Evolutionary conservation across 2,113 vertebrate genomes (phyloP), one percentile per base, ranked within the genome.

Genomic region (Eulacestoma nigropectus): DNA sequence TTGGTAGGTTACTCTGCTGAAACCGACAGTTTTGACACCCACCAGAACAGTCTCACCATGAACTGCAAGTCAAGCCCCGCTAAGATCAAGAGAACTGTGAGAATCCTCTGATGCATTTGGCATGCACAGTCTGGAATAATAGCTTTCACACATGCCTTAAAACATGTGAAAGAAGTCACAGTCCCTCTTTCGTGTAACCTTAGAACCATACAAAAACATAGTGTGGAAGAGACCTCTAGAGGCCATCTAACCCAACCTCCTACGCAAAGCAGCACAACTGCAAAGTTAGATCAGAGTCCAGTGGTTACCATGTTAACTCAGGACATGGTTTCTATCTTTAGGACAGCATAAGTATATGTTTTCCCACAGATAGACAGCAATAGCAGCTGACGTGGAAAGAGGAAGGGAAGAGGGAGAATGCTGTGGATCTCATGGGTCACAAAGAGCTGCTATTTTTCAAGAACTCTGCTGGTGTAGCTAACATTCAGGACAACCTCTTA

Each of bases 221-320:
- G 72, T 65, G 46, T 84, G 90, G 41, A 97, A 88, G 92, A 86
- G 92, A 95, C 90, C 70, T 93, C 92, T 94, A 94, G 92, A 94
- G 90, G 92, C 76, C 88, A 35, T 39, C 46, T 53, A 85, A 52
- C 26, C 90, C 79, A 92, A 16, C 42, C 55, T 95, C 59, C 67
- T 33, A 30, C 27, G 7, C 41, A 47, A 70, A 91, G 37, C 53
- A 88, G 46, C 26, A 1, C 73, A 90, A 79, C 53, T 88, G 77
- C 63, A 47, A 42, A 72, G 17, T 69, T 53, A 63, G 42, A 50
- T 46, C 50, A 23, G 50, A 49, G 50, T 80, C 67, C 23, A 0
- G 39, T 42, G 21, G 50, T 92, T 88, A 69, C 79, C 19, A 25
- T 53, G 63, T 57, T 84, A 88, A 74, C 37, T 77, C 59, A 59